Evolutionary conservation across 2,888 invertebrate species (phyloP), one percentile per base, ranked within the genome.

Genomic region (Catocala sponsa): DNA sequence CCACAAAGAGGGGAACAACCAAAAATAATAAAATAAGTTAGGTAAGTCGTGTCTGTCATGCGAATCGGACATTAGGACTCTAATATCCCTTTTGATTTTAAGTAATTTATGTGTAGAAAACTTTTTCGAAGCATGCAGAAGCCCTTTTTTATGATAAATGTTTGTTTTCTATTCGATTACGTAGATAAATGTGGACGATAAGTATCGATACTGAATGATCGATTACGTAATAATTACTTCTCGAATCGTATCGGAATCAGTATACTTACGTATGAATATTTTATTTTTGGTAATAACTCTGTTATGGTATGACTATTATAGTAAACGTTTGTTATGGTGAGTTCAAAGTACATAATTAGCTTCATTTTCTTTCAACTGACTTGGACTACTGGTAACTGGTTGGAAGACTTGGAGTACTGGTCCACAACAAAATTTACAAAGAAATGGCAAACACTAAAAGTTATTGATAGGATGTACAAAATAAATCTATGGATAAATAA

Each of bases 1-100:
- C 84, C 62, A 74, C 72, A 60, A 72, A 78, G 69, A 85, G 80
- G 77, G 74, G 78, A 84, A 84, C 84, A 74, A 84, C 83, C 85
- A 87, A 87, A 89, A 88, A 89, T 89, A 89, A 91, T 90, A 91
- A 90, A 86, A 85, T 87, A 91, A 91, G 80, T 89, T 87, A 87
- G 78, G 86, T 83, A 85, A 88, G 86, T 81, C 84, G 83, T 76
- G 84, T 79, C 73, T 76, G 86, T 87, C 94, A 94, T 94, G 94
- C 94, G 86, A 94, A 93, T 90, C 87, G 83, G 78, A 85, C 93
- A 94, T 94, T 94, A 94, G 90, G 79, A 68, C 72, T 76, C 82
- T 90, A 90, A 91, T 92, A 91, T 89, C 88, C 91, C 88, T 92
- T 92, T 92, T 91, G 92, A 91, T 94, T 94, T 94, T 91, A 91